Base-by-base conservation (phyloP, 2,113 vertebrate species). In the Pollachius pollachius region DNA sequence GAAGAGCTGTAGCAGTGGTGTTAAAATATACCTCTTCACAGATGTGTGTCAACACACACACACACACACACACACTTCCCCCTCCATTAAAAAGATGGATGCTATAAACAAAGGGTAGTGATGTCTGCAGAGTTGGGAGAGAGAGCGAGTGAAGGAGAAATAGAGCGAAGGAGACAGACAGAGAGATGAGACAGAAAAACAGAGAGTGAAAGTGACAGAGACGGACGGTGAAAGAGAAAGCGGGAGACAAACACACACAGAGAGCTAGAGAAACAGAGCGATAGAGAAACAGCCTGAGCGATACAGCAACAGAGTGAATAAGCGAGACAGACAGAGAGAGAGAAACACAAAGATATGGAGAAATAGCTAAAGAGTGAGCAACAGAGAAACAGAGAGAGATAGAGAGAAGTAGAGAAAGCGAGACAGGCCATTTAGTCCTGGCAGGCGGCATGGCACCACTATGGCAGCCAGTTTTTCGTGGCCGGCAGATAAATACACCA, bases 401-500 rank as follows among this genome's bases (percentile, higher is more conserved):
- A 37, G 27, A 56, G 19, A 57, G 65, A 56, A 27, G 30, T 18
- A 67, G 15, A 54, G 52, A 56, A 34, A 48, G 30, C 5, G 34
- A 48, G 15, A 52, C 66, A 68, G 66, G 54, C 68, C 83, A 81
- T 64, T 68, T 18, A 74, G 77, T 75, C 70, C 87, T 90, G 85
- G 84, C 87, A 84, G 69, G 69, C 67, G 17, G 65, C 74, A 60
- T 83, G 71, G 87, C 79, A 79, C 41, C 15, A 61, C 67, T 60
- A 62, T 81, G 67, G 84, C 84, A 74, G 87, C 77, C 86, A 82
- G 73, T 25, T 80, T 66, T 52, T 23, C 74, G 74, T n/a, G 81
- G 80, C 85, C 76, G 81, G 70, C 74, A 81, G 83, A 85, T 82
- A 85, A 86, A 85, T 74, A 88, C 76, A 79, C 73, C 84, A 84